Evolutionary conservation across 2,888 invertebrate genomes (phyloP).

Genomic region (Loripinus fragilis): DNA sequence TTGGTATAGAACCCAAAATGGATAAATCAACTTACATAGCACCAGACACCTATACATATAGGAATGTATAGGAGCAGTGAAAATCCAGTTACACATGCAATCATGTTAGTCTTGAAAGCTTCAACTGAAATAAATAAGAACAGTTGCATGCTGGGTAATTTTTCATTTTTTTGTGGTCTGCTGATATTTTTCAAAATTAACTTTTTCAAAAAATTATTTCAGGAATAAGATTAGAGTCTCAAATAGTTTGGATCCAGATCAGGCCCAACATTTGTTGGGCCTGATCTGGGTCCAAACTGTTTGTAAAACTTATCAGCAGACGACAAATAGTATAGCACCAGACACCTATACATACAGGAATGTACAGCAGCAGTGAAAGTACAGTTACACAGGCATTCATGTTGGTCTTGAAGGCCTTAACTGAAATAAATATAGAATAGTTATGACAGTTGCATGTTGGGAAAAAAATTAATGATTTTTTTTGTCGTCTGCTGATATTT

Average conservation of each 20-base stretch:
- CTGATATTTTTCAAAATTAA: too few species aligned
- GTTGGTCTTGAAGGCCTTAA: slow-evolving; percentile 79
- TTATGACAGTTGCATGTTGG: too few species aligned
- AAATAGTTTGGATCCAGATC: neutral
- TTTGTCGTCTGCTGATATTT: too few species aligned
- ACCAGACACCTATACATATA: slow-evolving; percentile 90
- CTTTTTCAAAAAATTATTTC: too few species aligned
- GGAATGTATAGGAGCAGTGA: slow-evolving; percentile 97
- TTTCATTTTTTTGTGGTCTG: too few species aligned
- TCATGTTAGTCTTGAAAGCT: slow-evolving; percentile 84
- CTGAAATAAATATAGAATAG: slow-evolving; percentile 75
- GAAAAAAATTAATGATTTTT: too few species aligned
- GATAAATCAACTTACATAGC: slow-evolving; percentile 86
- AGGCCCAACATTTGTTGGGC: neutral
- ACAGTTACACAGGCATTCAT: slow-evolving; percentile 94
- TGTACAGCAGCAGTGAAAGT: slow-evolving; percentile 95
- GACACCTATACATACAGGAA: slow-evolving; percentile 93
- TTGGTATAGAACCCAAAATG: too few species aligned
- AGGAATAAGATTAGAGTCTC: too few species aligned
- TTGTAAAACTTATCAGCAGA: too few species aligned
- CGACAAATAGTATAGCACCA: slow-evolving; percentile 88
- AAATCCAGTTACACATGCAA: slow-evolving; percentile 94
- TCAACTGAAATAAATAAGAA: slow-evolving; percentile 75
- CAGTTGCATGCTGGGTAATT: too few species aligned
- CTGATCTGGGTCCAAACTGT: slow-evolving; percentile 1